Base-by-base conservation (phyloP, 1,140 invertebrate genomes). In the Drosophila pseudoobscura region DNA sequence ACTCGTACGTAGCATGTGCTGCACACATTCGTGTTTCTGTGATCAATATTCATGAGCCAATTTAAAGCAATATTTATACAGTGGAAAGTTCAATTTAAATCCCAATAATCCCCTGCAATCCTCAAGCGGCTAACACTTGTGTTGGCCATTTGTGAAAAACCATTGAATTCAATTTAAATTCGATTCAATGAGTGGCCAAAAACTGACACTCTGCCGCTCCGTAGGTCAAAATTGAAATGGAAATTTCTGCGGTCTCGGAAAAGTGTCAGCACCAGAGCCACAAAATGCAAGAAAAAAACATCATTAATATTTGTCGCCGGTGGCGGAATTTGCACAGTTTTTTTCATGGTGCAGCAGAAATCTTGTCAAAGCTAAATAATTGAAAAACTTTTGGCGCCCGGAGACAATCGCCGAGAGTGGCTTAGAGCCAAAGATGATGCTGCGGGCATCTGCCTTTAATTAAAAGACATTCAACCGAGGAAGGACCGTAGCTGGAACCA, bases 311-410 rank as follows among this genome's bases (percentile, higher is more conserved):
- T 82, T 84, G 80, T 79, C 80, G 62, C 51, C 35, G 11, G 49
- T 56, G 44, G 6, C 46, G 39, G 59, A 60, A 56, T 62, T 56
- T 70, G 60, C 47, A 50, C 64, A 79, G 47, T 75, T 46, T 55
- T 29, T 51, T 64, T 22, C 53, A 71, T 52, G 52, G 44, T 59
- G 66, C 54, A 51, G 39, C 24, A 61, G 59, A 62, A 55, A 78
- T 65, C 71, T 70, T 80, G 74, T 87, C 82, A 85, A 78, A 63
- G 74, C 64, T 55, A 64, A 87, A 75, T 87, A 85, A 85, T 85
- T 88, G 82, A 87, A 85, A 85, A 85, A 85, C 74, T 85, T 82
- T 80, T 41, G 35, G 35, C 26, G 20, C 47, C 26, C 62, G 41
- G 39, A 59, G 56, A 57, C 59, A 43, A 75, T 49, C 44, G 50